phyloP scores from a whole-genome alignment of 2,888 invertebrate species.

The Temnothorax rugatulus region DNA sequence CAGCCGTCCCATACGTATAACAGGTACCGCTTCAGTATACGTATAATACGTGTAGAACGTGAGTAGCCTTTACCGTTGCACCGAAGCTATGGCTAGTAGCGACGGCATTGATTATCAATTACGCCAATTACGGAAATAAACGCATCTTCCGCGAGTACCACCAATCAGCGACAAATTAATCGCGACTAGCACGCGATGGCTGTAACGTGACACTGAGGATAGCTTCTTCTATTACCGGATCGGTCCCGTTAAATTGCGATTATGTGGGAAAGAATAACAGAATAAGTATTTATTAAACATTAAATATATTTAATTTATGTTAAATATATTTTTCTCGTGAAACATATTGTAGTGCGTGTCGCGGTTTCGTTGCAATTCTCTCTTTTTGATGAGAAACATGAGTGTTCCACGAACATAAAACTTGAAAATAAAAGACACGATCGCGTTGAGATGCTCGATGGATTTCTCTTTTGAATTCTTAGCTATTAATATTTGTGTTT shows the following conservation, averaged over 20 bases:
- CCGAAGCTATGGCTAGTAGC: neutral
- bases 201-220: neutral
- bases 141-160: conserved; percentile 2
- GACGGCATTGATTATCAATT: conserved; percentile 25
- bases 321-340: neutral
- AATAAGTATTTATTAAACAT: too few species aligned
- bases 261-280: neutral
- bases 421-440: neutral
- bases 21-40: conserved; percentile 18
- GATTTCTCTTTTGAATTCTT: neutral
- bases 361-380: neutral
- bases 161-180: conserved; percentile 30
- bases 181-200: neutral
- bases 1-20: neutral
- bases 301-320: neutral
- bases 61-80: conserved; percentile 29
- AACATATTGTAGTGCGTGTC: neutral
- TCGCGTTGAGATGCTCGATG: neutral
- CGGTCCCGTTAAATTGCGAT: neutral
- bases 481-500: neutral
- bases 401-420: neutral
- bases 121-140: conserved; percentile 23
- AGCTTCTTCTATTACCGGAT: neutral
- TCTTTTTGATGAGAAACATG: neutral
- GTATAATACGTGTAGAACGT: neutral